These are phyloP conservation scores for Tolmerus cingulatus DNA, from an alignment of 2,888 invertebrate species.

Conservation along the genomic window DNA sequence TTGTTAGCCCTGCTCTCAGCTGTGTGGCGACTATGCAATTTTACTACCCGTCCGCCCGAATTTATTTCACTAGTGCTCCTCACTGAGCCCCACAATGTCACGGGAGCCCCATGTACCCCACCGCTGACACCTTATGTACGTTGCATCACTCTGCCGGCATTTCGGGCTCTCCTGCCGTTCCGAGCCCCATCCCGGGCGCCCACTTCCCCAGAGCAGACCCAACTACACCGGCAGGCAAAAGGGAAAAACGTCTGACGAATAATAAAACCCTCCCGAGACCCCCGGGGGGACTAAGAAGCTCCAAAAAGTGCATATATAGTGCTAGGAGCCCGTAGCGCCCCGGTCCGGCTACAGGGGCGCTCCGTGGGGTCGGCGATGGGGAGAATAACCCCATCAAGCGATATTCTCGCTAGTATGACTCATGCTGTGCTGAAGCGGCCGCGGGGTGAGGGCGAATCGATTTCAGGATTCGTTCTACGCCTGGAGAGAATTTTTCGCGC, in stretches of 20 bases:
- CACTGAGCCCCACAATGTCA: slow-evolving; percentile 17
- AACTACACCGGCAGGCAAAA: slow-evolving; percentile 11
- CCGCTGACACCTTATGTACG: not conserved
- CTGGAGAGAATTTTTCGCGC: slow-evolving; percentile 20
- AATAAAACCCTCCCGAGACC: not conserved
- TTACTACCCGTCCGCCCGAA: not conserved
- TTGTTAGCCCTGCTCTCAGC: not conserved
- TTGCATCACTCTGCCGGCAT: slow-evolving; percentile 21
- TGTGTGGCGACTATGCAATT: not conserved
- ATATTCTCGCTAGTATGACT: slow-evolving; percentile 42
- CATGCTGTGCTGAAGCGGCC: not conserved
- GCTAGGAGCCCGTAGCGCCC: not conserved
- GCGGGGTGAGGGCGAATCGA: slow-evolving; percentile 35
- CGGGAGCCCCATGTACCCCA: not conserved
- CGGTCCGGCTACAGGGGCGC: not conserved
- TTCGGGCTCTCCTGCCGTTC: not conserved
- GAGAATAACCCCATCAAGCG: slow-evolving; percentile 43
- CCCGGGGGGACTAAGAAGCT: not conserved
- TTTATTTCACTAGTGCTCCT: not conserved
- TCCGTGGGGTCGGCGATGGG: not conserved
- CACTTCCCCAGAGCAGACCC: not conserved
- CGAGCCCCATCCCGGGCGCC: not conserved
- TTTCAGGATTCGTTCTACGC: slow-evolving; percentile 2
- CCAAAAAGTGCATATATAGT: slow-evolving; percentile 27
- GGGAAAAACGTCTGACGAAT: slow-evolving; percentile 17